Conservation (phyloP, 30 jellyfish, hydroid and myxozoan genomes). For the Cassiopea xamachana region DNA sequence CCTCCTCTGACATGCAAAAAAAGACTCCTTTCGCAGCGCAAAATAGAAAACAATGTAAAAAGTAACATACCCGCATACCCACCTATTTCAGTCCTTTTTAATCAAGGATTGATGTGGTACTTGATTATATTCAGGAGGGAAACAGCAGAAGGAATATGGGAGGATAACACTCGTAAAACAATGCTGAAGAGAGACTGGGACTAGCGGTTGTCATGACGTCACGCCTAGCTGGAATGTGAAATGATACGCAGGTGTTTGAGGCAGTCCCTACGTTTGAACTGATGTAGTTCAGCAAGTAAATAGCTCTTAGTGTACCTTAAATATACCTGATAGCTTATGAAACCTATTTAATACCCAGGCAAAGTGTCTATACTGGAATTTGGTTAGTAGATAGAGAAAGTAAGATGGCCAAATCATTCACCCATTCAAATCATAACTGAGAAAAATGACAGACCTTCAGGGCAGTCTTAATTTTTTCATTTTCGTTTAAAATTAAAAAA, state of each 20-base stretch:
- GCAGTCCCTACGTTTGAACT: not conserved
- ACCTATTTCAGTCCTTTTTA: not conserved
- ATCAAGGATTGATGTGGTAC: constrained; percentile 7
- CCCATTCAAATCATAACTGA: too few relatives aligned
- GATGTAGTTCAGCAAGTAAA: too few relatives aligned
- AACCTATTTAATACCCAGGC: too few relatives aligned
- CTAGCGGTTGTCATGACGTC: constrained; percentile 3
- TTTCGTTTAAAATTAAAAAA: too few relatives aligned
- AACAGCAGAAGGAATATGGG: not conserved
- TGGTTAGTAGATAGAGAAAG: too few relatives aligned
- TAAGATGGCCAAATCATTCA: too few relatives aligned
- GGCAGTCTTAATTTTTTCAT: too few relatives aligned
- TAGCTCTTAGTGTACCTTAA: too few relatives aligned
- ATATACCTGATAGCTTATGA: too few relatives aligned
- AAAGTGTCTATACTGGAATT: too few relatives aligned
- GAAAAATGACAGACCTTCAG: too few relatives aligned
- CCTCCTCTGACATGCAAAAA: not conserved
- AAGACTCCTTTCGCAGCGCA: not conserved
- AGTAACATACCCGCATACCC: constrained; percentile 44
- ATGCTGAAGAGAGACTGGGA: not conserved
- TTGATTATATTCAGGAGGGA: constrained; percentile 21
- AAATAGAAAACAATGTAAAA: constrained; percentile 6
- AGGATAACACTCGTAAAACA: not conserved
- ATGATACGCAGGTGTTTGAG: not conserved
- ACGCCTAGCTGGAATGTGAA: not conserved